phyloP scores from a whole-genome alignment of 2,888 invertebrate species.

The Drosophila demipolita region DNA sequence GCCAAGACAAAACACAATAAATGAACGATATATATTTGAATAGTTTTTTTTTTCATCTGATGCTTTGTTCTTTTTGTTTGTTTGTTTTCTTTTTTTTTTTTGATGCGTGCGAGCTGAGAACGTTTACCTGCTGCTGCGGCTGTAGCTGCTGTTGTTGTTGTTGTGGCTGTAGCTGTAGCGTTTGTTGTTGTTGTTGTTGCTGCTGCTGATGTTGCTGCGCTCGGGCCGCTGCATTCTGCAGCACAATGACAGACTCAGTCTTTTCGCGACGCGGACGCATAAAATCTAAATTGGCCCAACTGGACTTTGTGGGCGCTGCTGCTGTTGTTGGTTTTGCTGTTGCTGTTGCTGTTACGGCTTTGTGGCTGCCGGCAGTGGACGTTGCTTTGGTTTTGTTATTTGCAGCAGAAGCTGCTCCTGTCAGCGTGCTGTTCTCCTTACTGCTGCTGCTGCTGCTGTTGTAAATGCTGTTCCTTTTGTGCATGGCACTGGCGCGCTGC shows the following conservation, averaged over 20 bases:
- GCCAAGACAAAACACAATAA: slow-evolving; percentile 78
- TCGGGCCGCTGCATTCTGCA: slow-evolving; percentile 87
- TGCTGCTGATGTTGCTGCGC: slow-evolving; percentile 84
- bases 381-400: slow-evolving; percentile 42
- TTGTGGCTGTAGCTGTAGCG: slow-evolving; percentile 83
- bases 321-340: slow-evolving; percentile 17
- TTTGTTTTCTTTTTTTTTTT: slow-evolving; percentile 38
- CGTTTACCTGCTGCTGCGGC: slow-evolving; percentile 70
- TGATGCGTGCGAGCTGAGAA: slow-evolving; percentile 74
- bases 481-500: slow-evolving; percentile 89
- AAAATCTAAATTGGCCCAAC: slow-evolving; percentile 85
- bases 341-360: slow-evolving; percentile 61
- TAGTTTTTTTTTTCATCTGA: slow-evolving; percentile 44
- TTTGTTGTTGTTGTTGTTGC: slow-evolving; percentile 83
- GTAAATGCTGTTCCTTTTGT: slow-evolving; percentile 88
- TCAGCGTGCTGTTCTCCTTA: slow-evolving; percentile 30
- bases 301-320: slow-evolving; percentile 73
- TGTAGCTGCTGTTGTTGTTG: slow-evolving; percentile 71
- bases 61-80: slow-evolving; percentile 34
- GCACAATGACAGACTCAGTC: slow-evolving; percentile 94
- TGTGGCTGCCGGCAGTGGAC: slow-evolving; percentile 44
- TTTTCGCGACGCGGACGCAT: slow-evolving; percentile 92
- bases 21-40: slow-evolving; percentile 57
- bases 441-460: slow-evolving; percentile 61
- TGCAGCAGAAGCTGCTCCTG: slow-evolving; percentile 12